phyloP scores from a whole-genome alignment of 2,113 vertebrate genomes.

The Syrmaticus mikado region DNA sequence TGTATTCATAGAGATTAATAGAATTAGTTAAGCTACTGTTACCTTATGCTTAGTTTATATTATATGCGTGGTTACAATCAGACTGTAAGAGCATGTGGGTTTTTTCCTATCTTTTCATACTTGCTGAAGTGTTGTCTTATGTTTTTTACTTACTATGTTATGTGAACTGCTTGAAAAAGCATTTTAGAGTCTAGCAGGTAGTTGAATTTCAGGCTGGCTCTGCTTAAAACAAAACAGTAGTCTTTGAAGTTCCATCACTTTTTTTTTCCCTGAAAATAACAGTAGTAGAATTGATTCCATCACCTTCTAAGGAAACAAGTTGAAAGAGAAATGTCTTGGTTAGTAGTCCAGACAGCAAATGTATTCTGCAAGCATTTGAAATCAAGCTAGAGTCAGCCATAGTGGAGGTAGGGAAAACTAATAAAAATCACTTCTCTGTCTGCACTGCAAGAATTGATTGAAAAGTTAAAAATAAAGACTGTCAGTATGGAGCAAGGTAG shows the following conservation, averaged over 20 bases:
- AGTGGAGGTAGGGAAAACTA: not conserved
- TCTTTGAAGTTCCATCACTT: constrained; percentile 31
- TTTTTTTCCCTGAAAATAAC: constrained; percentile 10
- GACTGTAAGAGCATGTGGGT: constrained; percentile 22
- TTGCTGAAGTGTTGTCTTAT: constrained; percentile 16
- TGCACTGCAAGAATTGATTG: not conserved
- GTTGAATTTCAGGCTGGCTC: constrained; percentile 58
- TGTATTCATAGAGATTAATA: constrained; percentile 66
- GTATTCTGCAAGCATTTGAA: constrained; percentile 36
- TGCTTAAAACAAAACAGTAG: constrained; percentile 45
- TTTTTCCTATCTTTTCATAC: constrained; percentile 47
- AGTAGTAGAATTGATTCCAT: constrained; percentile 43
- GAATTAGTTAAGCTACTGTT: constrained; percentile 73
- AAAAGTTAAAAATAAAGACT: not conserved
- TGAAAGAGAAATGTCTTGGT: constrained; percentile 40
- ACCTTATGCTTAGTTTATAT: constrained; percentile 59
- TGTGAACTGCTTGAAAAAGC: constrained; percentile 33
- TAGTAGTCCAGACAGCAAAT: constrained; percentile 44
- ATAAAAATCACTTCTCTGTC: constrained; percentile 17
- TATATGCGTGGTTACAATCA: not conserved
- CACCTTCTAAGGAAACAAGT: constrained; percentile 33
- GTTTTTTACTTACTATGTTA: constrained; percentile 42
- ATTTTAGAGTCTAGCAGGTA: constrained; percentile 41
- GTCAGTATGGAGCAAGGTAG: not conserved
- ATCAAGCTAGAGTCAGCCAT: not conserved